phyloP scores from a whole-genome alignment of 1,140 invertebrate genomes.

The Tachypleus tridentatus region DNA sequence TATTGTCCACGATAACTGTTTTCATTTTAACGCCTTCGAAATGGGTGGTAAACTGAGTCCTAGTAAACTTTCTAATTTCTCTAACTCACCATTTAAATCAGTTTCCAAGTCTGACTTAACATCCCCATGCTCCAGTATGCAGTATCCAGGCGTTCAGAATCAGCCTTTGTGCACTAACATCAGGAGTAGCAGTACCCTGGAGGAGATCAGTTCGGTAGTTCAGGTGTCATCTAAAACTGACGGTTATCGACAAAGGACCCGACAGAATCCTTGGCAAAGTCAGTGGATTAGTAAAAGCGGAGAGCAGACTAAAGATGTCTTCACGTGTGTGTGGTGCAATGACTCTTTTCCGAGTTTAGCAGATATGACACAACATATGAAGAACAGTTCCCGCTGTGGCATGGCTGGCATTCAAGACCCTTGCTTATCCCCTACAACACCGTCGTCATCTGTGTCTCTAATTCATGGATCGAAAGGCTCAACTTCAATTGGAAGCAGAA shows the following conservation, averaged over 20 bases:
- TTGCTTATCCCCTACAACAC: background rate
- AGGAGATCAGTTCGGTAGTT: background rate
- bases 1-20: too few species aligned
- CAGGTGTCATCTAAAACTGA: constrained; percentile 41
- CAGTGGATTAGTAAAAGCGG: constrained; percentile 90
- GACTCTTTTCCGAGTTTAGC: constrained; percentile 80
- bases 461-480: constrained; percentile 13
- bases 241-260: constrained; percentile 30
- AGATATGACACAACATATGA: constrained; percentile 87
- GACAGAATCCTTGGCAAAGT: constrained; percentile 63
- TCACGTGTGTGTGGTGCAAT: constrained; percentile 93
- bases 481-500: constrained; percentile 8
- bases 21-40: too few species aligned
- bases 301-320: constrained; percentile 81
- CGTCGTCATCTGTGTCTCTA: constrained; percentile 11
- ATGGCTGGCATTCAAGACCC: constrained; percentile 28
- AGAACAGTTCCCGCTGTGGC: constrained; percentile 78
- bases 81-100: background rate
- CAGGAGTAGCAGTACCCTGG: background rate
- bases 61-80: too few species aligned
- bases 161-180: background rate
- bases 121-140: background rate
- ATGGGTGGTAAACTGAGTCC: too few species aligned
- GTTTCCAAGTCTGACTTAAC: background rate
- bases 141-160: background rate